phyloP scores from a whole-genome alignment of 2,797 vertebrate genomes.

The Eulemur albifrons region DNA sequence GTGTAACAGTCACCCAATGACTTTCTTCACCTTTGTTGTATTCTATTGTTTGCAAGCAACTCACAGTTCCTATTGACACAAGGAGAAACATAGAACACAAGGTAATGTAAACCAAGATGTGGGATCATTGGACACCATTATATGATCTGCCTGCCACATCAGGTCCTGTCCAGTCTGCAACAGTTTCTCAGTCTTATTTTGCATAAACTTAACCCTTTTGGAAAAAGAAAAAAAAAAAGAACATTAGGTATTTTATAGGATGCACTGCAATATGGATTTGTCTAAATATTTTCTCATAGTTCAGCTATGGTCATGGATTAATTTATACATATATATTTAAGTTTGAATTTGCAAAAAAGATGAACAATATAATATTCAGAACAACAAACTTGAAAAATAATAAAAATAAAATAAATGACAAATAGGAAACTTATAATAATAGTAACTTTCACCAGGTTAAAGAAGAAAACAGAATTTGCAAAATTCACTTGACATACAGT shows the following conservation, averaged over 20 bases:
- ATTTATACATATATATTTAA: background rate
- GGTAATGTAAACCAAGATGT: background rate
- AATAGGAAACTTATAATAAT: background rate
- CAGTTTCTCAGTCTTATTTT: background rate
- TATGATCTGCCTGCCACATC: background rate
- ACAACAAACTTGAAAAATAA: background rate
- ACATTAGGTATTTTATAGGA: background rate
- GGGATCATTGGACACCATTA: background rate
- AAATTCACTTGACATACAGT: background rate
- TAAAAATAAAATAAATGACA: background rate
- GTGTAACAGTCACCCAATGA: background rate
- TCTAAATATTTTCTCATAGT: background rate
- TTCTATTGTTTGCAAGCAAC: background rate
- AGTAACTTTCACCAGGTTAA: background rate
- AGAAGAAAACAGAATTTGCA: background rate
- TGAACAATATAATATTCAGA: background rate
- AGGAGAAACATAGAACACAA: background rate
- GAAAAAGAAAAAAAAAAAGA: background rate
- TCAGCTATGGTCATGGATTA: background rate
- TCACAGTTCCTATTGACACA: background rate
- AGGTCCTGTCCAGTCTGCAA: background rate
- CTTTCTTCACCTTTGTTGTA: background rate
- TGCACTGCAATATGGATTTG: background rate
- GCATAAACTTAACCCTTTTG: too few species aligned
- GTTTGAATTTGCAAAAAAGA: background rate